A percentile compares a stretch with the other conserved stretches of the same genome.
phyloP scores from a whole-genome alignment of 2,888 invertebrate genomes.

The Cristatella mucedo region DNA sequence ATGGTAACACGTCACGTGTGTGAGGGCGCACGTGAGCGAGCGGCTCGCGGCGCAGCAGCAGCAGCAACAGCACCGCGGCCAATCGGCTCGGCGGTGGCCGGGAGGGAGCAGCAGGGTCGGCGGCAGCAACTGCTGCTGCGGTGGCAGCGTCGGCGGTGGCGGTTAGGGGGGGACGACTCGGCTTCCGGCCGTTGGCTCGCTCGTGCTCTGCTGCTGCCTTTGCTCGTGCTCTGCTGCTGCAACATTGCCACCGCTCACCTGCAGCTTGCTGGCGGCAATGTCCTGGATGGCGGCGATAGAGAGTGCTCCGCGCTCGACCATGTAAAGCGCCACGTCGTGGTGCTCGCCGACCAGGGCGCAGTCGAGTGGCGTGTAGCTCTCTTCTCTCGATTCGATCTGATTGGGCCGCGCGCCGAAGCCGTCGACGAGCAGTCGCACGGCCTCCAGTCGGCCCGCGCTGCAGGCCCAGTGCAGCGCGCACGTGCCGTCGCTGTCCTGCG shows the following conservation, averaged over 20 bases:
- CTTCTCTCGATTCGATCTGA: constrained; percentile 36
- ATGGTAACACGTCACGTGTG: not conserved
- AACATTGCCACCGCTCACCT: constrained; percentile 16
- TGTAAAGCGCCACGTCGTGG: constrained; percentile 35
- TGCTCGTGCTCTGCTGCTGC: too few species aligned
- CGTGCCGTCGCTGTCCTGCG: constrained; percentile 37
- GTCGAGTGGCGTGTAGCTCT: constrained; percentile 26
- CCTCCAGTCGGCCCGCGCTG: constrained; percentile 35
- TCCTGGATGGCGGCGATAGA: constrained; percentile 37
- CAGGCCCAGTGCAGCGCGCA: constrained; percentile 38
- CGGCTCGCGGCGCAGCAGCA: too few species aligned
- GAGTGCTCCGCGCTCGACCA: constrained; percentile 35
- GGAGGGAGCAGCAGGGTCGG: too few species aligned
- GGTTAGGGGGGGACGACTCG: too few species aligned
- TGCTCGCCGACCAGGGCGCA: constrained; percentile 37
- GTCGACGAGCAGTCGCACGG: constrained; percentile 34
- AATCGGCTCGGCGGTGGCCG: too few species aligned
- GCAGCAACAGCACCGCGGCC: too few species aligned
- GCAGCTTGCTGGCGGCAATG: constrained; percentile 37
- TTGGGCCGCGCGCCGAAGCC: constrained; percentile 34
- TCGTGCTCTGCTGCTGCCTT: too few species aligned
- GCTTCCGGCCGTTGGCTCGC: too few species aligned
- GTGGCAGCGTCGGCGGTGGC: too few species aligned
- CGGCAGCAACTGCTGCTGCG: too few species aligned
- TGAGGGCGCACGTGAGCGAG: too few species aligned